phyloP scores from a whole-genome alignment of 1,140 invertebrate genomes.

The Trinorchestia longiramus region DNA sequence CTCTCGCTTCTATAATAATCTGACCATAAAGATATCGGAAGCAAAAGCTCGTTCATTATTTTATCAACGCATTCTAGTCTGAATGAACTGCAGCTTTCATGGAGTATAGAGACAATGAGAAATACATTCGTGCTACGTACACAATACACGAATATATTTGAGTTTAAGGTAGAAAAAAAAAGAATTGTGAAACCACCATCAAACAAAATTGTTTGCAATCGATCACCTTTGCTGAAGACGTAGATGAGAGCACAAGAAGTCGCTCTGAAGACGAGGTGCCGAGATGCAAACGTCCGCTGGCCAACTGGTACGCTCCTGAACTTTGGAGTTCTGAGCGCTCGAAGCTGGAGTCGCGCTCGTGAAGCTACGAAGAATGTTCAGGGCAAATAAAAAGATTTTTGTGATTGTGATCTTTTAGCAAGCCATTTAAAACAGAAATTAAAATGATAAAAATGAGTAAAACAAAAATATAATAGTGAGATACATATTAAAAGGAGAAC shows the following conservation, averaged over 20 bases:
- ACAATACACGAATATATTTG: neutral
- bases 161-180: neutral
- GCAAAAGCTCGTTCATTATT: too few species aligned
- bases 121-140: too few species aligned
- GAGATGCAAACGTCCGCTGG: slow-evolving; percentile 20
- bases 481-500: neutral
- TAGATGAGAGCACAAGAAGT: neutral
- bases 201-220: neutral
- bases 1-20: too few species aligned
- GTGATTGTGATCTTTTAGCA: too few species aligned
- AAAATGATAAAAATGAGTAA: neutral
- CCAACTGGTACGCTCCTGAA: slow-evolving; percentile 7
- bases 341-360: neutral
- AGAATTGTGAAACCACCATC: neutral
- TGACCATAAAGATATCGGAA: too few species aligned
- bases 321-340: slow-evolving; percentile 10
- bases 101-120: too few species aligned
- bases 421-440: too few species aligned
- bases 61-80: too few species aligned
- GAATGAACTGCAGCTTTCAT: too few species aligned
- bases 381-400: too few species aligned
- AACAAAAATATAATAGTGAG: neutral
- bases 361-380: neutral
- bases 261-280: neutral
- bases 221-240: neutral